These are phyloP conservation scores for Nemapogon koenigi DNA, from an alignment of 2,888 invertebrate genomes.

Conservation along the genomic window DNA sequence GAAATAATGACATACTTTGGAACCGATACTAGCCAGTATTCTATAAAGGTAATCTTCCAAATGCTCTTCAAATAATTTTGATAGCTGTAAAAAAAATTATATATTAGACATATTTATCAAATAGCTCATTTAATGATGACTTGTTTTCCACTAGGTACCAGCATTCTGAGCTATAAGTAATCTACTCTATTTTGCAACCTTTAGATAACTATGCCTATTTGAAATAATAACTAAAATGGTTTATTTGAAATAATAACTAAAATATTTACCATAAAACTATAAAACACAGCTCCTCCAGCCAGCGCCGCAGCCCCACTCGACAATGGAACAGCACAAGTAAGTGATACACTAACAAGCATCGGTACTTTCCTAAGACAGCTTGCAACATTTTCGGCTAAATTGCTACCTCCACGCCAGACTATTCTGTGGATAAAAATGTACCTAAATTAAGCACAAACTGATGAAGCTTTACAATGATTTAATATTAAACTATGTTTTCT, in stretches of 20 bases:
- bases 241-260: slow-evolving; percentile 5
- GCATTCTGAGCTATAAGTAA: no score
- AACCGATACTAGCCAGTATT: slow-evolving; percentile 43
- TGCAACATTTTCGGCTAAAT: slow-evolving; percentile 69
- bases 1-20: slow-evolving; percentile 32
- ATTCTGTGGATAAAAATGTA: slow-evolving; percentile 29
- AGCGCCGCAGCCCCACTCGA: slow-evolving; percentile 80
- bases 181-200: neutral
- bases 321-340: slow-evolving; percentile 68
- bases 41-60: slow-evolving; percentile 68
- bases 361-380: slow-evolving; percentile 74
- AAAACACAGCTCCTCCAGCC: slow-evolving; percentile 69
- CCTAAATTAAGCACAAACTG: no score
- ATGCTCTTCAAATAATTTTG: slow-evolving; percentile 78
- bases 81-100: slow-evolving; percentile 58
- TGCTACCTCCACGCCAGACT: slow-evolving; percentile 42
- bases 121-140: no score
- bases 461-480: no score
- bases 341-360: slow-evolving; percentile 67
- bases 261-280: slow-evolving; percentile 68
- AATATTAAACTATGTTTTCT: no score
- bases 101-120: no score
- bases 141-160: no score
- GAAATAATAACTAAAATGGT: neutral
- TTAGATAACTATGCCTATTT: neutral